Conservation (phyloP, 1,140 invertebrate genomes). For the Asobara japonica region DNA sequence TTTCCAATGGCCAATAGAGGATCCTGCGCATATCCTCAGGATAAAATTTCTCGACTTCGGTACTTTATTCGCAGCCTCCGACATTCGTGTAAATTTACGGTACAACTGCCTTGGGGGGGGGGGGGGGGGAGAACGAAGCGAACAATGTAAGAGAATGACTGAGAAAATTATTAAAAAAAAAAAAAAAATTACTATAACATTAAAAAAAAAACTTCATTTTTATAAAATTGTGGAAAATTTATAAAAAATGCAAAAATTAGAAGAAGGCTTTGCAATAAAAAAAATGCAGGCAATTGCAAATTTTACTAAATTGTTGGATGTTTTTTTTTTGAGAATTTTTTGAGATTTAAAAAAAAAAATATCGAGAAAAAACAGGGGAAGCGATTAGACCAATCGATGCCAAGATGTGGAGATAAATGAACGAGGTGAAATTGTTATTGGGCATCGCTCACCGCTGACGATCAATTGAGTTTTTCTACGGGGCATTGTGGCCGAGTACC, state of each 20-base stretch:
- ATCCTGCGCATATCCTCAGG: slow-evolving; percentile 25
- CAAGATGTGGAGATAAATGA: neutral
- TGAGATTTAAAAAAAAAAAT: neutral
- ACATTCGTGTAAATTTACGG: slow-evolving; percentile 34
- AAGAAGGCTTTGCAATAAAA: too few relatives aligned
- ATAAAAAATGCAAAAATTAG: too few relatives aligned
- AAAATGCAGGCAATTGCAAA: too few relatives aligned
- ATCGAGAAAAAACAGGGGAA: neutral
- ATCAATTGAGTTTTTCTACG: slow-evolving; percentile 8
- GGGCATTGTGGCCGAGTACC: neutral
- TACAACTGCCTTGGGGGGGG: neutral
- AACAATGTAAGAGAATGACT: too few relatives aligned
- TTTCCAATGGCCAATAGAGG: slow-evolving; percentile 15
- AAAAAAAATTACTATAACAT: too few relatives aligned
- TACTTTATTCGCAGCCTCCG: slow-evolving; percentile 36
- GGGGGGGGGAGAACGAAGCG: too few relatives aligned
- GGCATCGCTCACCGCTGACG: slow-evolving; percentile 21
- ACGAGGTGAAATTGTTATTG: slow-evolving; percentile 10
- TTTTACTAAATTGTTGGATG: too few relatives aligned
- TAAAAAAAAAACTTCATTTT: too few relatives aligned
- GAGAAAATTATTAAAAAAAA: neutral
- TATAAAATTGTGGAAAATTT: too few relatives aligned
- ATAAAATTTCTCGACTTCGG: slow-evolving; percentile 21
- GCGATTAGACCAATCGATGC: neutral
- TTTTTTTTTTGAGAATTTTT: too few relatives aligned